Percentiles rank a stretch among this genome's conserved stretches.
These are phyloP conservation scores for Theretra japonica DNA, from an alignment of 2,888 invertebrate genomes.

Conservation along the genomic window DNA sequence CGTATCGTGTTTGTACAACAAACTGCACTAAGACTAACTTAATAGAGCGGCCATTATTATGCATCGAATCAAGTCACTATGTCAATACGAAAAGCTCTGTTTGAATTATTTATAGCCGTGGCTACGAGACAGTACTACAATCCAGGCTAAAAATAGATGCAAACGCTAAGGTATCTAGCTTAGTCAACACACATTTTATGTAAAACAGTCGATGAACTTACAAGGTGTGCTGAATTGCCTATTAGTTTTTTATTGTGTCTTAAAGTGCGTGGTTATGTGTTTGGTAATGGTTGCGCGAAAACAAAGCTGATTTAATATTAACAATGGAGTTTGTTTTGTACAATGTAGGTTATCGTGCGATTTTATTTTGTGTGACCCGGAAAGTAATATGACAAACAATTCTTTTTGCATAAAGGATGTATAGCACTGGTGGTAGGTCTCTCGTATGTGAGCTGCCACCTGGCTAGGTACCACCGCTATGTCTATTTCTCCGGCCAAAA, in stretches of 20 bases:
- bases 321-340: background rate
- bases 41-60: constrained; percentile 37
- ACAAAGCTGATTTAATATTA: background rate
- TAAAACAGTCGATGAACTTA: constrained; percentile 41
- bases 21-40: constrained; percentile 24
- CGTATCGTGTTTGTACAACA: constrained; percentile 32
- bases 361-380: background rate
- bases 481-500: too few species aligned
- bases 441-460: too few species aligned
- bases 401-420: too few species aligned
- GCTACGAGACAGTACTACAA: constrained; percentile 67
- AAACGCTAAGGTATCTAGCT: constrained; percentile 56
- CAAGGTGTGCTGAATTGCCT: constrained; percentile 26
- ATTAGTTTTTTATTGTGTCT: constrained; percentile 10
- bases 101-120: constrained; percentile 69
- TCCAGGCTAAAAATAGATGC: constrained; percentile 70
- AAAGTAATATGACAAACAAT: too few species aligned
- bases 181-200: constrained; percentile 53
- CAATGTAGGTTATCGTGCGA: background rate
- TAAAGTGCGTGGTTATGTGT: background rate
- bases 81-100: constrained; percentile 59
- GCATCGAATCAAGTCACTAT: constrained; percentile 49
- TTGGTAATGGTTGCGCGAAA: constrained; percentile 2
- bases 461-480: too few species aligned
- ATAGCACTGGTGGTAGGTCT: too few species aligned